Conservation (phyloP, 2,888 invertebrate genomes). For the Epistrophe grossulariae region DNA sequence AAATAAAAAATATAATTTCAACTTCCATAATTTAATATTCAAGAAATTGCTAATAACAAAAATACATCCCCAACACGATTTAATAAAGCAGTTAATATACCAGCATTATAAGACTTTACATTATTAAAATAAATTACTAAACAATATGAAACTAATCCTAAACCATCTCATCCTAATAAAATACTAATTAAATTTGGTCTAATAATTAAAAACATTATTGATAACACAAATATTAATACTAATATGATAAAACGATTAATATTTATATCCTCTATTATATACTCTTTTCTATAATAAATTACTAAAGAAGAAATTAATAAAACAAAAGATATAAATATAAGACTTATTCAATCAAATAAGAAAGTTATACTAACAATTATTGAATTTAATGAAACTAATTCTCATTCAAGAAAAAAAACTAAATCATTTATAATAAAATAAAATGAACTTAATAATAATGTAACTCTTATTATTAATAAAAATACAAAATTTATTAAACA, state of each 20-base stretch:
- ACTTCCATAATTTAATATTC: slow-evolving; percentile 85
- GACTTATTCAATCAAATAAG: slow-evolving; percentile 87
- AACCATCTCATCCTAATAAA: slow-evolving; percentile 90
- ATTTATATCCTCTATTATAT: slow-evolving; percentile 86
- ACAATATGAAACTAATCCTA: slow-evolving; percentile 90
- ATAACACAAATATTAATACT: slow-evolving; percentile 87
- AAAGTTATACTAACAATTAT: slow-evolving; percentile 85
- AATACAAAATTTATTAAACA: slow-evolving; percentile 85
- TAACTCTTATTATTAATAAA: slow-evolving; percentile 84
- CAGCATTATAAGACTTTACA: slow-evolving; percentile 88
- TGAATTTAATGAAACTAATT: slow-evolving; percentile 85
- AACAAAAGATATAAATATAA: slow-evolving; percentile 87
- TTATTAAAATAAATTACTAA: slow-evolving; percentile 86
- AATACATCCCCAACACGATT: slow-evolving; percentile 91
- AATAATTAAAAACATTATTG: slow-evolving; percentile 81
- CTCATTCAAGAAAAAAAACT: slow-evolving; percentile 85
- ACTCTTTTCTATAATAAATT: slow-evolving; percentile 87
- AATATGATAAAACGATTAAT: slow-evolving; percentile 87
- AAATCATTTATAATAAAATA: slow-evolving; percentile 85
- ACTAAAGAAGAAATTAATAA: slow-evolving; percentile 88
- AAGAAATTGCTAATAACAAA: slow-evolving; percentile 86
- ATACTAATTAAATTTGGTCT: slow-evolving; percentile 89
- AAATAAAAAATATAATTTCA: slow-evolving; percentile 86
- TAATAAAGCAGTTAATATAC: slow-evolving; percentile 89
- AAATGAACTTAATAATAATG: slow-evolving; percentile 81